Evolutionary conservation across 1,140 invertebrate species (phyloP).

Genomic region (Panagrolaimus sp.): DNA sequence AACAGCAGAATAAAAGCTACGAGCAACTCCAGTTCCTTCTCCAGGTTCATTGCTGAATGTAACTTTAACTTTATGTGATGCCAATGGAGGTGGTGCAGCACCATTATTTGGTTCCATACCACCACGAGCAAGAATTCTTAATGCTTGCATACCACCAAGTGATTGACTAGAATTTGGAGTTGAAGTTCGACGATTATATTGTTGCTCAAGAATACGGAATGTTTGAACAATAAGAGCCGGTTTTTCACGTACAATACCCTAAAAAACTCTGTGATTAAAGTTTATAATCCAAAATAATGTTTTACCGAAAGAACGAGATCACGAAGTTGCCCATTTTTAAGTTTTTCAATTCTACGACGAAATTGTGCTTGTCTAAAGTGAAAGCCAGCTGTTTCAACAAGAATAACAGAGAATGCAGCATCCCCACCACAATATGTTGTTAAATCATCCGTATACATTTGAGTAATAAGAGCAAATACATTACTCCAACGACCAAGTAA

Average conservation of each 20-base stretch:
- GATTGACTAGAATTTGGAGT: neutral
- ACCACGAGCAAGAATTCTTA: slow-evolving; percentile 23
- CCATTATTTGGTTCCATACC: slow-evolving; percentile 29
- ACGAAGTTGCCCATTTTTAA: slow-evolving; percentile 83
- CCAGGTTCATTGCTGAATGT: slow-evolving; percentile 99
- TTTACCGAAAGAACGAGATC: slow-evolving; percentile 73
- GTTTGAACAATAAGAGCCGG: slow-evolving; percentile 80
- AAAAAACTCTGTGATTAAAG: neutral
- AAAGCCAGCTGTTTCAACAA: slow-evolving; percentile 57
- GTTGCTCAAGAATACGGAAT: slow-evolving; percentile 90
- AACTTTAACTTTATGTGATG: slow-evolving; percentile 73
- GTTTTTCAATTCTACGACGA: slow-evolving; percentile 90
- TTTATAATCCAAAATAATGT: neutral
- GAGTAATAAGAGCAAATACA: neutral
- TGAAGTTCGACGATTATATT: slow-evolving; percentile 75
- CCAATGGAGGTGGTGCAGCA: slow-evolving; percentile 75
- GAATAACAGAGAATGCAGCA: slow-evolving; percentile 87
- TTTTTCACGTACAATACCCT: slow-evolving; percentile 82
- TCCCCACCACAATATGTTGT: slow-evolving; percentile 80
- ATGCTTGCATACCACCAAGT: neutral
- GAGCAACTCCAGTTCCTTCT: slow-evolving; percentile 91
- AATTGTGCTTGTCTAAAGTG: slow-evolving; percentile 96
- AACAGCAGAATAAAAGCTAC: slow-evolving; percentile 95
- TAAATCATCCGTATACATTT: slow-evolving; percentile 4
- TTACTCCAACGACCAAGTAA: neutral